Percentiles rank a stretch among this genome's conserved stretches.
Evolutionary conservation across 2,888 invertebrate genomes (phyloP).

Genomic region (Hyposoter didymator): DNA sequence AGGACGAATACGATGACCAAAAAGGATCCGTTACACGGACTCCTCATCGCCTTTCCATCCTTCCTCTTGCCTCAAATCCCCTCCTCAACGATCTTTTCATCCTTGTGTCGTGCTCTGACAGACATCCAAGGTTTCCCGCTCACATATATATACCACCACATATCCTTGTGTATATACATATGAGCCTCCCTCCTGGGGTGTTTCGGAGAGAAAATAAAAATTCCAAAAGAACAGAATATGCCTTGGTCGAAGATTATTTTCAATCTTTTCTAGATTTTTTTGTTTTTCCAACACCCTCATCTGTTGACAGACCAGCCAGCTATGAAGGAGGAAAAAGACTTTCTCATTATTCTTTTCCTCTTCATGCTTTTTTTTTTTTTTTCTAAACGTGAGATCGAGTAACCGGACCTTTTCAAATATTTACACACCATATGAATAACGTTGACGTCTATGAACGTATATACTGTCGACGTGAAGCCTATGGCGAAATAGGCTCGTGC

Average conservation of each 20-base stretch:
- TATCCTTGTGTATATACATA: not conserved
- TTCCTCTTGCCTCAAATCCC: not conserved
- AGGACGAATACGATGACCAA: conserved; percentile 48
- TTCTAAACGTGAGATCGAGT: conserved; percentile 10
- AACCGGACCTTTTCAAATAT: conserved; percentile 54
- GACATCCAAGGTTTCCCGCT: conserved; percentile 50
- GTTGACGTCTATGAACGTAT: conserved; percentile 18
- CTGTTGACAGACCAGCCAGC: conserved; percentile 5
- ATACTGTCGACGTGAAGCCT: not conserved
- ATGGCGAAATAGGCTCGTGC: not conserved
- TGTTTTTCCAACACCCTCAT: conserved; percentile 38
- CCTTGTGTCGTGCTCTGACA: conserved; percentile 26
- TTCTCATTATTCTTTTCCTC: conserved; percentile 3
- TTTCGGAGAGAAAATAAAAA: conserved; percentile 45
- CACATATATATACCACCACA: conserved; percentile 16
- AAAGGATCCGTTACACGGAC: conserved; percentile 51
- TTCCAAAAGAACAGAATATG: conserved; percentile 50
- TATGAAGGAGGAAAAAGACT: not conserved
- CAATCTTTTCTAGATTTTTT: conserved; percentile 3
- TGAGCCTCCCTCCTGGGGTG: conserved; percentile 9
- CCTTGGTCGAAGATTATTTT: conserved; percentile 26
- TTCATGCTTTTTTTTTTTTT: not conserved
- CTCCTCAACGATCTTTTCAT: not conserved
- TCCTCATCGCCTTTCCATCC: conserved; percentile 34
- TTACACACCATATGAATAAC: conserved; percentile 44